Base-by-base conservation (phyloP, 2,797 vertebrate species). In the Smutsia temminckii region DNA sequence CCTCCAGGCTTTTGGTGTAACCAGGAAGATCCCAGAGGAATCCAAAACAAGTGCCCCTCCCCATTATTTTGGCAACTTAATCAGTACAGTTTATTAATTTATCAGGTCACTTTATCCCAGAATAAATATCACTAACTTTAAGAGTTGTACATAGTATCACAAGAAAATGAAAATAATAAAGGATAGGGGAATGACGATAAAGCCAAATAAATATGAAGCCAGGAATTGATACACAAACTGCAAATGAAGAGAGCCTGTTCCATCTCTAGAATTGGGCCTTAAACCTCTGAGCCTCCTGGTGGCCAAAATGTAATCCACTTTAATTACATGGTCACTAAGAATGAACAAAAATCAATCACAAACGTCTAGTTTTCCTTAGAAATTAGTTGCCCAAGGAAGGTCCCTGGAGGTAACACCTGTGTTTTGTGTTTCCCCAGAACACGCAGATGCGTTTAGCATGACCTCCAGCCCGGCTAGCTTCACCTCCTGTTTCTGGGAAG, bases 61-160 rank as follows among this genome's bases (percentile, higher is more conserved):
- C 46, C 46, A 46, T 29, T 59, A 69, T 75, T 34, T 61, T 66
- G 53, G n/a, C 23, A 46, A 21, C 95, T 93, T 80, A 83, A 64
- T 88, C 46, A 32, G 14, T 66, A 57, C 51, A 75, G 93, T 72
- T 90, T 84, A 88, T 75, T 86, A 84, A 90, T 29, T 69, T 61
- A 84, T 42, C 42, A 69, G 72, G 5, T 37, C 34, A 79, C 25
- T 91, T 64, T 40, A 78, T 69, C 51, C 27, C 51, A 14, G 93
- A 92, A 72, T 63, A 86, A 40, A 85, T 89, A 59, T 78, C 23
- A 69, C 25, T 74, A 59, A 12, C 34, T 88, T 63, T 71, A 80
- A 72, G 23, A 92, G 21, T 68, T 23, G 49, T 61, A 84, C 14
- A 14, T 51, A 93, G 42, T 42, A 27, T 27, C 46, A 68, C 11